These are phyloP conservation scores for Chirona hameri DNA, from an alignment of 2,888 invertebrate species.

Conservation along the genomic window DNA sequence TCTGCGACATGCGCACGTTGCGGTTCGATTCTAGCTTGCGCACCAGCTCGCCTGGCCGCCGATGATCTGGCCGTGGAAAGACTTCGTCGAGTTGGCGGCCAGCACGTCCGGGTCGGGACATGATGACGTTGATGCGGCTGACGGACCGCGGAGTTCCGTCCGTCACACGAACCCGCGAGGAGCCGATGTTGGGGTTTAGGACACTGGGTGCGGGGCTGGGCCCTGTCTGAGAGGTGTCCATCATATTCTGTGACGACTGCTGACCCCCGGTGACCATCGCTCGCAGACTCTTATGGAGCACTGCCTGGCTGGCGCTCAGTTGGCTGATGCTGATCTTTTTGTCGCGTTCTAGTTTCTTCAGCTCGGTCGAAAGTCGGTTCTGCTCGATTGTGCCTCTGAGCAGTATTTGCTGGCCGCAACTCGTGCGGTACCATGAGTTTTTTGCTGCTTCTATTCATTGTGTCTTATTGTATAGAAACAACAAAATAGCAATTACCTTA, in stretches of 20 bases:
- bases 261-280: background rate
- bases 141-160: background rate
- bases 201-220: background rate
- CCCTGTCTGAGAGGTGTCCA: background rate
- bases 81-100: background rate
- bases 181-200: background rate
- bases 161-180: background rate
- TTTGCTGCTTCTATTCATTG: background rate
- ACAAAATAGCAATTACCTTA: no score
- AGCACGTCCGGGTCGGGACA: background rate
- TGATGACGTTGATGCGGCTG: background rate
- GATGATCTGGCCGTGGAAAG: constrained; percentile 10
- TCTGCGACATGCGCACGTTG: background rate
- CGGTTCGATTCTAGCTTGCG: background rate
- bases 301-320: background rate
- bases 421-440: background rate
- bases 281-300: background rate
- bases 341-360: background rate
- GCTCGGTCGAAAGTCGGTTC: background rate
- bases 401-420: background rate
- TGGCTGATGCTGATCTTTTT: background rate
- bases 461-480: background rate
- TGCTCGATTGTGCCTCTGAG: background rate
- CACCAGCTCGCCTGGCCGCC: background rate
- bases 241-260: background rate